Conservation (phyloP, 2,888 invertebrate genomes). For the Drosophila ustulata region DNA sequence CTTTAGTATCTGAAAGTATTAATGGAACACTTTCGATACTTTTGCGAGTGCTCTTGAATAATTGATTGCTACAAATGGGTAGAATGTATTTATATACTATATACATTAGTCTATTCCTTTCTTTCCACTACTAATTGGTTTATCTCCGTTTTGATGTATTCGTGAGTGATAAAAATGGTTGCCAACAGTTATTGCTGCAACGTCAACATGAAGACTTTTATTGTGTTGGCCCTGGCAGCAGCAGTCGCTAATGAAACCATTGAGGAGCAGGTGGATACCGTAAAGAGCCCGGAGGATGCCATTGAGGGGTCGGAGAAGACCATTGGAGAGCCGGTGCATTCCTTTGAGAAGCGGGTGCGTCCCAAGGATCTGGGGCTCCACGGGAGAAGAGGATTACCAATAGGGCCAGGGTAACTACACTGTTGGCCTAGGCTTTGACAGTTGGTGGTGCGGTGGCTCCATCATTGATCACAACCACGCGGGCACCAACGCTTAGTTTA, state of each 20-base stretch:
- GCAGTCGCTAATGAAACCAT: slow-evolving; percentile 41
- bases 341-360: too few relatives aligned
- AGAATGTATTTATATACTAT: too few relatives aligned
- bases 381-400: slow-evolving; percentile 59
- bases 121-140: slow-evolving; percentile 13
- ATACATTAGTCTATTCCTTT: too few relatives aligned
- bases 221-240: slow-evolving; percentile 47
- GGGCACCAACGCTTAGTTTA: slow-evolving; percentile 62
- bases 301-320: too few relatives aligned
- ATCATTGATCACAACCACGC: slow-evolving; percentile 67
- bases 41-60: too few relatives aligned
- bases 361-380: too few relatives aligned
- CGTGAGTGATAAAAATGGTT: too few relatives aligned
- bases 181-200: slow-evolving; percentile 16
- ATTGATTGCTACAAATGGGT: too few relatives aligned
- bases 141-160: slow-evolving; percentile 9
- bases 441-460: slow-evolving; percentile 79
- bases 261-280: slow-evolving; percentile 20
- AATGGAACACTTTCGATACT: too few relatives aligned
- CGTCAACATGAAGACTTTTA: slow-evolving; percentile 10
- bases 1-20: background rate
- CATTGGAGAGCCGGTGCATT: too few relatives aligned
- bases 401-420: slow-evolving; percentile 75
- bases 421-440: slow-evolving; percentile 69
- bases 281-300: too few relatives aligned